These are phyloP conservation scores for Ochropacha duplaris DNA, from an alignment of 2,888 invertebrate species.

Conservation along the genomic window DNA sequence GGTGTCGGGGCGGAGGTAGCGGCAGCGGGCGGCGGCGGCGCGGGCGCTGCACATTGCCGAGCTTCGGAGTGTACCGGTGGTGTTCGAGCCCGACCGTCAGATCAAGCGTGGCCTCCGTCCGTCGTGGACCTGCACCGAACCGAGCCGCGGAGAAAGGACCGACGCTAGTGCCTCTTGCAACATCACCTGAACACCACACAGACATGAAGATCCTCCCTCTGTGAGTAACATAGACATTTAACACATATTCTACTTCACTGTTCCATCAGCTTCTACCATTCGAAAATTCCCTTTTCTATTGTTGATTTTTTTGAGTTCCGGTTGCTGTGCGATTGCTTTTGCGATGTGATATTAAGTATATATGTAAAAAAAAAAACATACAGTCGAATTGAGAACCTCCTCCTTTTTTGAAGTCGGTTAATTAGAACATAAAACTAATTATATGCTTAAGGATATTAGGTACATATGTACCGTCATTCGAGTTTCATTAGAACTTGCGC, in stretches of 20 bases:
- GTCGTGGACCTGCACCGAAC: conserved; percentile 67
- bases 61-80: conserved; percentile 50
- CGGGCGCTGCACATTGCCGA: conserved; percentile 26
- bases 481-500: conserved; percentile 19
- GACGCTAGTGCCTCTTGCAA: conserved; percentile 53
- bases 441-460: background rate
- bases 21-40: conserved; percentile 36
- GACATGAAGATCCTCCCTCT: conserved; percentile 72
- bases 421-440: background rate
- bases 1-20: conserved; percentile 37
- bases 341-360: conserved; percentile 46
- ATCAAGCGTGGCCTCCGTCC: conserved; percentile 72
- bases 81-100: conserved; percentile 55
- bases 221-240: conserved; percentile 50
- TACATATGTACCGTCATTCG: background rate
- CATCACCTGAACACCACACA: conserved; percentile 42
- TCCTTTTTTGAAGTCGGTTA: too few species aligned
- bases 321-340: conserved; percentile 69
- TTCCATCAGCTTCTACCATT: conserved; percentile 3
- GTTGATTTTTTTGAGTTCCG: conserved; percentile 19
- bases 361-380: too few species aligned
- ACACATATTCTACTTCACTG: background rate
- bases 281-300: conserved; percentile 8
- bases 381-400: too few species aligned
- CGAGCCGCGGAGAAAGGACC: conserved; percentile 65